Evolutionary conservation across 2,888 invertebrate species (phyloP), one percentile per base, ranked within the genome.

Genomic region (Macrostomum cliftonense): DNA sequence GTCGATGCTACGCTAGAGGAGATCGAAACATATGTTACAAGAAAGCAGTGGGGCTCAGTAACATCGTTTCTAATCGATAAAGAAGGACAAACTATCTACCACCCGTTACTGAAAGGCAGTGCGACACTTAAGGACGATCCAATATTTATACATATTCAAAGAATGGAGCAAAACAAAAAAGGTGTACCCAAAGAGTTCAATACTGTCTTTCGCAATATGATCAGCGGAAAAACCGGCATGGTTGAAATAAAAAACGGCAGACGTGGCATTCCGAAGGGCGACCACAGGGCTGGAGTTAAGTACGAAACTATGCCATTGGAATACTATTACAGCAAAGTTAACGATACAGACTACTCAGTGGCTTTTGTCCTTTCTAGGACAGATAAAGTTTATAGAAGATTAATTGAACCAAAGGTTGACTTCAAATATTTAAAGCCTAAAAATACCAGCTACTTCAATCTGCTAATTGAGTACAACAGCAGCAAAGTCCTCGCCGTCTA

Each of bases 41-140:
- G 28, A 28, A 28, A 70, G 52, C 67, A 68, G 59, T 71, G 70
- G 70, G 71, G 71, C 14, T 62, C 65, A 12, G 70, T 71, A 12
- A 65, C 68, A 52, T 68, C 70, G 2, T 71, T 71, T 55, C 62
- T 71, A 12, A 67, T 71, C 47, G 68, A 71, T 56, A 63, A 64
- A 37, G 64, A 71, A 45, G 68, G 70, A 39, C 68, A 69, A 55
- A 65, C 69, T 39, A 70, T 71, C 42, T 70, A 64, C 55, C 71
- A 71, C 55, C 71, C 70, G 1, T 59, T 63, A 47, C 59, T 71
- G 11, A 70, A 65, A 54, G 65, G 68, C 7, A 70, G 67, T 54
- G 66, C 64, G 45, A 65, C 60, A 53, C 67, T 70, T 53, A 59
- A 62, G 45, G 69, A 69, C 45, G 70, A 70, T 55, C 70, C 70